phyloP scores from a whole-genome alignment of 1,140 invertebrate species.

The Tyrophagus putrescentiae region DNA sequence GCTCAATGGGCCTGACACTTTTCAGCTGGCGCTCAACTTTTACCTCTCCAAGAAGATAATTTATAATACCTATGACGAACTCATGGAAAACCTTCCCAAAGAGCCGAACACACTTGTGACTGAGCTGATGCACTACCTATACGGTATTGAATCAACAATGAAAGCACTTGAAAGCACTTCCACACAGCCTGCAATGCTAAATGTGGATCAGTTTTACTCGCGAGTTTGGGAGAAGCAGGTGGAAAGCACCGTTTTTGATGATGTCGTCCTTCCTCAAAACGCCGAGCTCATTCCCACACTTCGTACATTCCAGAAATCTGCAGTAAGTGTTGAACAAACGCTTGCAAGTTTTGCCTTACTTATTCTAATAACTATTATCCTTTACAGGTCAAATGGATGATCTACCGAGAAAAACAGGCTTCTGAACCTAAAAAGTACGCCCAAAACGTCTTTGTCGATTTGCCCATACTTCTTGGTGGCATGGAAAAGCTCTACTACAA shows the following conservation, averaged over 20 bases:
- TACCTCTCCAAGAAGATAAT: too few species aligned
- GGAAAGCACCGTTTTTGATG: not conserved
- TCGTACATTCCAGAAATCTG: conserved; percentile 48
- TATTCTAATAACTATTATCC: not conserved
- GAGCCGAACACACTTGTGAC: too few species aligned
- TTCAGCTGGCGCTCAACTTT: too few species aligned
- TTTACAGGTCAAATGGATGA: conserved; percentile 45
- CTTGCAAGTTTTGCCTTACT: not conserved
- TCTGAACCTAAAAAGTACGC: conserved; percentile 25
- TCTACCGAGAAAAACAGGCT: conserved; percentile 39
- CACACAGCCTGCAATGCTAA: too few species aligned
- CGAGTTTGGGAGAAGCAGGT: not conserved
- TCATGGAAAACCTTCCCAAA: too few species aligned
- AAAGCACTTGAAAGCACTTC: too few species aligned
- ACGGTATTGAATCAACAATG: too few species aligned
- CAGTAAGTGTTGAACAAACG: conserved; percentile 35
- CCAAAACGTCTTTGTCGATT: conserved; percentile 16
- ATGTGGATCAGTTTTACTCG: not conserved
- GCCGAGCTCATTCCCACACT: conserved; percentile 36
- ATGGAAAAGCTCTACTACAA: conserved; percentile 40
- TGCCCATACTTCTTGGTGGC: not conserved
- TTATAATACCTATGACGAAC: too few species aligned
- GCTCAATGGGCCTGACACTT: too few species aligned
- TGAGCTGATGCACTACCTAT: too few species aligned
- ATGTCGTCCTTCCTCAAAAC: not conserved